Base-by-base conservation (phyloP, 2,797 vertebrate species). In the Chaenodraco wilsoni region DNA sequence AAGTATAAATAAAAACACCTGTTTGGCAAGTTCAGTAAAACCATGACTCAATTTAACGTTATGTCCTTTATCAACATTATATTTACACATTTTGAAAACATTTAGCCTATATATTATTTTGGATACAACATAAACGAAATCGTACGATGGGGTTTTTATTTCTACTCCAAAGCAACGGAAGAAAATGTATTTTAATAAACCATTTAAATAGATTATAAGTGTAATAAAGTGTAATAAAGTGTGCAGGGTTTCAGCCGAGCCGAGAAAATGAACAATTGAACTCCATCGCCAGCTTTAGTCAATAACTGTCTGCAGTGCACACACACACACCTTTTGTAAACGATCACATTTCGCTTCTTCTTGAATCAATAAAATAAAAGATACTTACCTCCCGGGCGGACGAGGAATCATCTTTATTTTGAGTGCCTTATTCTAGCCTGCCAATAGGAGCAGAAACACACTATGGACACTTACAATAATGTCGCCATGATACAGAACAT, bases 321-420 rank as follows among this genome's bases (percentile, higher is more conserved):
- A 62, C 0, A 54, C 4, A 58, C 52, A n/a, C n/a, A n/a, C 49
- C 50, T n/a, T 17, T 51, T 31, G 37, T 4, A 14, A 62, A 17
- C 5, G 50, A 66, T 58, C 45, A 65, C 69, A 79, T 46, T 17
- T 12, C 4, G 6, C 64, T 45, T 75, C 16, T 12, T 41, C 15
- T 65, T 9, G 3, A 82, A 82, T 65, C 49, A 84, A 82, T 74
- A 69, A 83, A 86, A 80, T 58, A 83, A 87, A 81, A 45, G 0
- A 84, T 85, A 89, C 93, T 94, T 80, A 94, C 93, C 93, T 84
- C 67, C 65, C 66, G 19, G 84, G 67, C 9, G 77, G 70, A 48
- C 43, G 80, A 74, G 61, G 75, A 75, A 64, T 69, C 77, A 78
- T 6, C 65, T 84, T 63, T 67, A 64, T 72, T 70, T 46, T 9